Evolutionary conservation across 2,113 vertebrate species (phyloP).

Genomic region (Felis chaus): DNA sequence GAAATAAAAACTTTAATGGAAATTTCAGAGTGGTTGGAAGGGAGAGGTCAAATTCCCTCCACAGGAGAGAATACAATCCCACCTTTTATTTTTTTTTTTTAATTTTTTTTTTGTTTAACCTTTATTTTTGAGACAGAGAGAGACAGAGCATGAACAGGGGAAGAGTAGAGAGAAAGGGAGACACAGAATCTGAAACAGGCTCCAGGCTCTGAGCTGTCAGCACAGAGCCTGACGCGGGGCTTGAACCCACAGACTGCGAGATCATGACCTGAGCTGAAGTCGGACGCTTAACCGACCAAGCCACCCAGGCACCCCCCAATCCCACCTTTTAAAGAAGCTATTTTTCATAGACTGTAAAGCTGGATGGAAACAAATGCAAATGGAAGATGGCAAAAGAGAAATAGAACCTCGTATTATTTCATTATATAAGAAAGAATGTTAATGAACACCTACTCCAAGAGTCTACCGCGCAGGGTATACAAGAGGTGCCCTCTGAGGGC

Average conservation of each 20-base stretch:
- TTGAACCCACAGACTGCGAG: too few species aligned
- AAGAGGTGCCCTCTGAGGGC: background rate
- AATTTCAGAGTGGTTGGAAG: background rate
- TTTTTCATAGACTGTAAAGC: background rate
- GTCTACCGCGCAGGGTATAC: background rate
- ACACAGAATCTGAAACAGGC: too few species aligned
- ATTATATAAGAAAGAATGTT: background rate
- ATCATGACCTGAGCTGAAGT: too few species aligned
- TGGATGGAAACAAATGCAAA: background rate
- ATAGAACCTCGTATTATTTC: background rate
- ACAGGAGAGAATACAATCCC: background rate
- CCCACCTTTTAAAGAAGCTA: background rate
- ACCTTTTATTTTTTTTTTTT: background rate
- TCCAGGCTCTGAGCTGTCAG: too few species aligned
- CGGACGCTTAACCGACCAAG: too few species aligned
- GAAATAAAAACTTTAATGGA: background rate
- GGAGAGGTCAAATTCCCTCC: background rate
- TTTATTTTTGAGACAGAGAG: too few species aligned
- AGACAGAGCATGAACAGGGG: too few species aligned
- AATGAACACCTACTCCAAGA: background rate
- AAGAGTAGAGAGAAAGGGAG: too few species aligned
- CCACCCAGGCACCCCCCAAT: background rate
- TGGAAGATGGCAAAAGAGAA: background rate
- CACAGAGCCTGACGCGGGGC: too few species aligned
- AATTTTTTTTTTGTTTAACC: too few species aligned